Conservation (phyloP, 1,140 invertebrate species). For the Cyclina sinensis region DNA sequence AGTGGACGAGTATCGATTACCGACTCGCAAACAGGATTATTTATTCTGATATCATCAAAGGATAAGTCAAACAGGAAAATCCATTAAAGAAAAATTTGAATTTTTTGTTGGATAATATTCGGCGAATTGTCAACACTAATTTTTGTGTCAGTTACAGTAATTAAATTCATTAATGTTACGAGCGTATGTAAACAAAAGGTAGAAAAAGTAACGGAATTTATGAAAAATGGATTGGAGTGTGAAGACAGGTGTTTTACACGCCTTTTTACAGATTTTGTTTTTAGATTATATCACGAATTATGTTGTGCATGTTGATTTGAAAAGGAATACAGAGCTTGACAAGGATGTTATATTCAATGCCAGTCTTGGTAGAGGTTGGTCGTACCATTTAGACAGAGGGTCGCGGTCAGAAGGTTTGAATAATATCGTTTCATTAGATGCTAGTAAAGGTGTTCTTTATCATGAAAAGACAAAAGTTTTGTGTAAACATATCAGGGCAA, state of each 20-base stretch:
- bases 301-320: constrained; percentile 48
- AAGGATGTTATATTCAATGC: constrained; percentile 34
- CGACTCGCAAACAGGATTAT: constrained; percentile 17
- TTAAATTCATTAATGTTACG: too few relatives aligned
- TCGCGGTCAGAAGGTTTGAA: neutral
- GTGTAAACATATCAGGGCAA: constrained; percentile 50
- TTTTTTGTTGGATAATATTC: neutral
- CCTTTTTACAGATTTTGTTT: constrained; percentile 8
- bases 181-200: constrained; percentile 36
- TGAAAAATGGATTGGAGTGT: constrained; percentile 50
- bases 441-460: constrained; percentile 7
- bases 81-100: neutral
- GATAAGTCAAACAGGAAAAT: neutral
- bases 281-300: neutral
- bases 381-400: constrained; percentile 31
- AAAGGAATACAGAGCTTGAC: neutral
- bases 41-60: constrained; percentile 19
- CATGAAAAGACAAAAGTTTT: neutral
- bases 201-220: neutral
- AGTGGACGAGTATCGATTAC: constrained; percentile 57
- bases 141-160: too few relatives aligned
- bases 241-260: constrained; percentile 3
- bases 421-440: constrained; percentile 49
- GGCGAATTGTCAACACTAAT: neutral
- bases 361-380: constrained; percentile 50